Percentiles rank a stretch among this genome's conserved stretches.
Conservation (phyloP, 2,113 vertebrate species). For the Vombatus ursinus region DNA sequence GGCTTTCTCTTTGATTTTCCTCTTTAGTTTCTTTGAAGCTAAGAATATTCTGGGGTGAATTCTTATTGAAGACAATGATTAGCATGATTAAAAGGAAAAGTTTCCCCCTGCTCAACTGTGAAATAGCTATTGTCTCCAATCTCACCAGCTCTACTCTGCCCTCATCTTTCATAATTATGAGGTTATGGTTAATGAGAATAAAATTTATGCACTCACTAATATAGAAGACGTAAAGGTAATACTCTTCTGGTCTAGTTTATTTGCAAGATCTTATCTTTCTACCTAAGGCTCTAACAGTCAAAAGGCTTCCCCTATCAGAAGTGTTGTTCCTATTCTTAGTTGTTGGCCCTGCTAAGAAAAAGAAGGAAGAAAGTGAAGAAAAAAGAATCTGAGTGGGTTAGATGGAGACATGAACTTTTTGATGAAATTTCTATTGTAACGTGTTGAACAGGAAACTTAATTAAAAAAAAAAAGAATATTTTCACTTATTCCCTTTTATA, state of each 20-base stretch:
- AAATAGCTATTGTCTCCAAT: background rate
- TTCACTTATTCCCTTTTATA: background rate
- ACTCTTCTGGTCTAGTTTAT: background rate
- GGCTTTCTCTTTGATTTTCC: background rate
- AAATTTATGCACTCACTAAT: background rate
- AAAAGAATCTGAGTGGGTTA: background rate
- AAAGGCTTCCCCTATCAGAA: background rate
- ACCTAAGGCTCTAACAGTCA: background rate
- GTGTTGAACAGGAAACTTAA: background rate
- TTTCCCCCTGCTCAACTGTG: background rate
- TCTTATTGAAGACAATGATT: background rate
- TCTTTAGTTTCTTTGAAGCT: background rate
- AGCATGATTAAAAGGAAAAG: background rate
- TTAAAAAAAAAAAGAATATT: background rate
- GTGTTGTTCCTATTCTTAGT: background rate
- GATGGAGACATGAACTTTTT: background rate
- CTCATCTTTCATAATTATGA: background rate
- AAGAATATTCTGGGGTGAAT: background rate
- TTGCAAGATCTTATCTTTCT: background rate
- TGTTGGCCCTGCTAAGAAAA: background rate
- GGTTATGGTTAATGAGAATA: background rate
- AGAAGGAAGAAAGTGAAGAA: background rate
- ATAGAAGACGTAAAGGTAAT: background rate
- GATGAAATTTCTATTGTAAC: too few relatives aligned
- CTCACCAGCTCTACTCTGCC: background rate